phyloP scores from a whole-genome alignment of 2,113 vertebrate genomes.

The Zapus hudsonius region DNA sequence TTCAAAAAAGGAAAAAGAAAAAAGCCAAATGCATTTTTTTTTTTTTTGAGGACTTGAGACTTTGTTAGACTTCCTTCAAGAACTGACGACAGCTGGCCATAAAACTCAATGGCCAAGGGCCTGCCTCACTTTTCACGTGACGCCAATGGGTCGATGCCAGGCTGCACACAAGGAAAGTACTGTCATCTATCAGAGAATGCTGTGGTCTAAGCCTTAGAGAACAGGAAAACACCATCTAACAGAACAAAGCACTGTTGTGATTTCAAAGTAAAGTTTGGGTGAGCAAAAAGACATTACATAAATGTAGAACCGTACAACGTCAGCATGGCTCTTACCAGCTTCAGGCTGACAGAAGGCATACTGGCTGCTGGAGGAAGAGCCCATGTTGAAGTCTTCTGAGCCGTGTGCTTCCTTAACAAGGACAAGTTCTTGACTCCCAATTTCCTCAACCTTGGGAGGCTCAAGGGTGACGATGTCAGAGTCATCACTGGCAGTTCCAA shows the following conservation, averaged over 20 bases:
- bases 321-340: conserved; percentile 86
- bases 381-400: conserved; percentile 89
- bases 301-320: not conserved
- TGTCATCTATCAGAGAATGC: not conserved
- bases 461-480: conserved; percentile 96
- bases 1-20: not conserved
- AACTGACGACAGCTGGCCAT: no score
- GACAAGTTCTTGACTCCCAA: conserved; percentile 82
- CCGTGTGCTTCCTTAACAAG: conserved; percentile 72
- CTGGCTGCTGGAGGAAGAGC: conserved; percentile 95
- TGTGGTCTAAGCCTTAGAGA: not conserved
- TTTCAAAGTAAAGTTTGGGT: not conserved
- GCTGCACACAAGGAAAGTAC: not conserved
- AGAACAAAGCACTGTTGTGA: not conserved
- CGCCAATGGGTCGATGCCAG: not conserved
- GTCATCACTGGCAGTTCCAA: conserved; percentile 93
- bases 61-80: no score
- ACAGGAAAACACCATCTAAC: not conserved
- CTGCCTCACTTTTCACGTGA: not conserved
- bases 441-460: conserved; percentile 88
- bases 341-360: conserved; percentile 93
- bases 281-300: not conserved
- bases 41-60: not conserved
- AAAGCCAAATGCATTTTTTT: not conserved
- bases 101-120: not conserved